Evolutionary conservation across 2,797 vertebrate species (phyloP).

Genomic region (Graptemys geographica): DNA sequence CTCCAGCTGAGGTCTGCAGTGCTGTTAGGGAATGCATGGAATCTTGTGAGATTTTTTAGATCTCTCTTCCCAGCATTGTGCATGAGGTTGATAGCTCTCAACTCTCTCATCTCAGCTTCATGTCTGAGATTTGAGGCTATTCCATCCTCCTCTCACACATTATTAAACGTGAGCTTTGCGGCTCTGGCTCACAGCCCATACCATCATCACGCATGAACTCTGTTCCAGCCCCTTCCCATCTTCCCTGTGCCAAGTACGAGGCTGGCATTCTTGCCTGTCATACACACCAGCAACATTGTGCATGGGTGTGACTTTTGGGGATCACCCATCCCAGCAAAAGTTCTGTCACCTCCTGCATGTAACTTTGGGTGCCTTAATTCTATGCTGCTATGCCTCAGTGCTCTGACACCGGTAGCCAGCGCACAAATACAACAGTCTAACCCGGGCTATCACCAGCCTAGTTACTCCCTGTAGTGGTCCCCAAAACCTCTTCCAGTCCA

Average conservation of each 20-base stretch:
- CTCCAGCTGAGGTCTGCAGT: not conserved
- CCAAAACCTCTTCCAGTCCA: not conserved
- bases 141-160: not conserved
- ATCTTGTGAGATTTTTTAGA: not conserved
- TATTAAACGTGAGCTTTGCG: not conserved
- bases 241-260: not conserved
- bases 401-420: not conserved
- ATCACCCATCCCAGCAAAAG: not conserved
- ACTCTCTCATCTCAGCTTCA: conserved; percentile 13
- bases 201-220: not conserved
- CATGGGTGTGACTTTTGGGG: not conserved
- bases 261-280: not conserved
- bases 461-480: not conserved
- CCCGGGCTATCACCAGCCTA: not conserved
- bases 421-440: not conserved
- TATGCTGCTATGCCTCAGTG: not conserved
- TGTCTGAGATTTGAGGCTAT: not conserved
- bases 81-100: not conserved
- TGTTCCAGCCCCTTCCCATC: not conserved
- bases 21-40: conserved; percentile 1
- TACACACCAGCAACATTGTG: not conserved
- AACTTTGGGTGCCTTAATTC: not conserved
- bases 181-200: not conserved
- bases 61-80: not conserved
- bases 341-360: not conserved